Base-by-base conservation (phyloP, 2,113 vertebrate genomes). In the Ictidomys tridecemlineatus region DNA sequence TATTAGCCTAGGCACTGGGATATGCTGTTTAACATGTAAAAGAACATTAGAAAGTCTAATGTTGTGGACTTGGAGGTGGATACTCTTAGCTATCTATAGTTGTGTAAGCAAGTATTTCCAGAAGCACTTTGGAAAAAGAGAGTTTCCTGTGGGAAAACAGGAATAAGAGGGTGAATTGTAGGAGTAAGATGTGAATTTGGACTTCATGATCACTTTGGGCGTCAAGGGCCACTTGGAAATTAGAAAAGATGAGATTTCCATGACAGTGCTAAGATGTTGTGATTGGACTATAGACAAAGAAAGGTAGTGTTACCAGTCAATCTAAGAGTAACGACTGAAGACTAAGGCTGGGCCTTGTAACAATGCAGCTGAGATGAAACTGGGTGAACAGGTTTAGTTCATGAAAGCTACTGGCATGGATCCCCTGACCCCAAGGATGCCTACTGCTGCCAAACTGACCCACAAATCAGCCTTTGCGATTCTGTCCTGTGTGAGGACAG, bases 91-190 rank as follows among this genome's bases (percentile, higher is more conserved):
- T 63, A 8, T 72, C 22, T 61, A 28, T 24, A 28, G 22, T 1
- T 79, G 53, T 34, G 30, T 16, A 80, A 89, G 45, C 74, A 51
- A 61, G 76, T 53, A n/a, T 37, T n/a, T 95, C 69, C 20, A 56
- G 58, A 93, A 74, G 76, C 37, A 10, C 3, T 42, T 6, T 56
- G 56, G 56, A 56, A 20, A 56, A 20, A 56, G 4, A 18, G 24
- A 84, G n/a, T 72, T 93, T 91, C 93, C 65, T 61, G 0, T 28
- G 93, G 83, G 39, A 80, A 32, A 93, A 85, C 11, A 67, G 34
- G 34, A 74, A 34, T 20, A 72, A 79, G 37, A 90, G 61, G 39
- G 56, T 45, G 45, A 61, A 11, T 76, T 73, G 39, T 56, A 74
- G 48, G 65, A 95, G 34, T 51, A 65, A 78, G 17, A 9, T 34